Conservation (phyloP, 2,797 vertebrate genomes). For the Australoheros facetus region DNA sequence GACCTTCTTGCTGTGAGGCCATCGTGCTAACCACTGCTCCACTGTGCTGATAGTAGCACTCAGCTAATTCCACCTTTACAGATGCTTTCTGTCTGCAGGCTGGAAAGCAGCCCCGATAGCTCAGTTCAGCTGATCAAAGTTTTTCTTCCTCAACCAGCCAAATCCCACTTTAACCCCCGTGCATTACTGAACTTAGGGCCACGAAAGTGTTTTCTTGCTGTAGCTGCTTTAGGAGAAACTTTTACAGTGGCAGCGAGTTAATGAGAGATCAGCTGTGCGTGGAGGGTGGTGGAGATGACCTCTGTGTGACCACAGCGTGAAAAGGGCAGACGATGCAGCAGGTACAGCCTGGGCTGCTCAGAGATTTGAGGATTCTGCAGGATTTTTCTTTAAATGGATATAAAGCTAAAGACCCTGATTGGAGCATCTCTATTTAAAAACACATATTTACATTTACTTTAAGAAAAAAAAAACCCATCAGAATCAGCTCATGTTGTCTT, state of each 20-base stretch:
- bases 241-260: neutral
- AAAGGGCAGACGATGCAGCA: neutral
- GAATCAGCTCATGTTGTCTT: neutral
- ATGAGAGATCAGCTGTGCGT: neutral
- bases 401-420: neutral
- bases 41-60: too few relatives aligned
- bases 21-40: too few relatives aligned
- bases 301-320: neutral
- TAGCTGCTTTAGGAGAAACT: neutral
- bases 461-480: neutral
- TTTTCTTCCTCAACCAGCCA: neutral
- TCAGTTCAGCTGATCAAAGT: too few relatives aligned
- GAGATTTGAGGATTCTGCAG: neutral
- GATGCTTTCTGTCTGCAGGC: too few relatives aligned
- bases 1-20: too few relatives aligned
- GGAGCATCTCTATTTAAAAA: neutral
- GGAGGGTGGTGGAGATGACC: neutral
- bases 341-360: neutral
- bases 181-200: fast-evolving
- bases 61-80: too few relatives aligned
- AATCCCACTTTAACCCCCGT: neutral
- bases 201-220: neutral
- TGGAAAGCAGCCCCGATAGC: too few relatives aligned
- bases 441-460: neutral
- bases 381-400: neutral